phyloP scores from a whole-genome alignment of 2,888 invertebrate genomes.

The Eucriotettix oculatus region DNA sequence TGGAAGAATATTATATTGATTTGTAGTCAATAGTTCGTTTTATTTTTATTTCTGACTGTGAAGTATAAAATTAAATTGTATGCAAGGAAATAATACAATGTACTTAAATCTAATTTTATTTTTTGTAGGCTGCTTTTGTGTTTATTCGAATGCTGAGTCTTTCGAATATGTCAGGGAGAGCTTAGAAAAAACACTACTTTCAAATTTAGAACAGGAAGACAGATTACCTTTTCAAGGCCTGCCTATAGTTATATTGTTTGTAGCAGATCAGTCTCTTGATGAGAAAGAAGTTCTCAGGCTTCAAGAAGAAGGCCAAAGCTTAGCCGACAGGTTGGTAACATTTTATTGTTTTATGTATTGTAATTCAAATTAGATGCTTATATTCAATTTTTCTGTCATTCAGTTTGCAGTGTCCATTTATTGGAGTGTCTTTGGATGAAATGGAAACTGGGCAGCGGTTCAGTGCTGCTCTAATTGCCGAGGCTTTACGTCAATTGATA shows the following conservation, averaged over 20 bases:
- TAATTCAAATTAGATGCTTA: not conserved
- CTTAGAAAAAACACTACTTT: constrained; percentile 75
- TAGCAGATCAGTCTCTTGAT: constrained; percentile 65
- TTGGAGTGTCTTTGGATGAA: constrained; percentile 49
- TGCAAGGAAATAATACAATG: no score
- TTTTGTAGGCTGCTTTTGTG: constrained; percentile 56
- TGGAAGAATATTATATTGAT: no score
- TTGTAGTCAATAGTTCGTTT: no score
- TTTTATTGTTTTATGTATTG: not conserved
- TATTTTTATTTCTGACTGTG: no score
- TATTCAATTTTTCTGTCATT: constrained; percentile 10
- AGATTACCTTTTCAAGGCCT: constrained; percentile 69
- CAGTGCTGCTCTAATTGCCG: constrained; percentile 29
- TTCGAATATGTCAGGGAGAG: constrained; percentile 84
- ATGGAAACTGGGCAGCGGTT: constrained; percentile 11
- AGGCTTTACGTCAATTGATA: constrained; percentile 56
- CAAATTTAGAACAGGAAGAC: constrained; percentile 81
- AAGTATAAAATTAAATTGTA: no score
- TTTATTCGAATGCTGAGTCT: constrained; percentile 79
- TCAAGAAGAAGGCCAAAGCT: constrained; percentile 74
- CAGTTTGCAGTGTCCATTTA: constrained; percentile 72
- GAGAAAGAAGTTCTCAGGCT: constrained; percentile 74
- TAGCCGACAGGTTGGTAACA: constrained; percentile 61
- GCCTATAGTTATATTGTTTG: constrained; percentile 80
- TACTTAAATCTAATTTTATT: constrained; percentile 1